Evolutionary conservation across 1,140 invertebrate genomes (phyloP).

Genomic region (Platyscapa corneri): DNA sequence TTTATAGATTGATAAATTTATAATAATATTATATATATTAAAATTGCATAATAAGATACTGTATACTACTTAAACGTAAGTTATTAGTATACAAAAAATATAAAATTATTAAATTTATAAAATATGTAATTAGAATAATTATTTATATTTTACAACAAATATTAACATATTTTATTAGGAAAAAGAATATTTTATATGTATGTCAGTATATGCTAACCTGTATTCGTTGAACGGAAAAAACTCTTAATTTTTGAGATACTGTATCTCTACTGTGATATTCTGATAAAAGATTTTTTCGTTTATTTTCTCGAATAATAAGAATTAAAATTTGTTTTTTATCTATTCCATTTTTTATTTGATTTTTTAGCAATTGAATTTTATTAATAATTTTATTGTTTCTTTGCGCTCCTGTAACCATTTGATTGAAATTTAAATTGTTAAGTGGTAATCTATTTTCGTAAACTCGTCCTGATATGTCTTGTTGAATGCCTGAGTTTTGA

Average conservation of each 20-base stretch:
- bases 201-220: not conserved
- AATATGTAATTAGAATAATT: too few species aligned
- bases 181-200: not conserved
- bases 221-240: not conserved
- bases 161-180: not conserved
- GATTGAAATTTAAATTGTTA: not conserved
- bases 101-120: too few species aligned
- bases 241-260: not conserved
- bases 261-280: not conserved
- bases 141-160: not conserved
- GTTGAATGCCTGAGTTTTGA: not conserved
- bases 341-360: not conserved
- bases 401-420: not conserved
- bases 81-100: too few species aligned
- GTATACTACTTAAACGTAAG: too few species aligned
- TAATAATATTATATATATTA: too few species aligned
- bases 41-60: too few species aligned
- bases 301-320: not conserved
- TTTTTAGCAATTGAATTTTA: not conserved
- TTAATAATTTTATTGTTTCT: not conserved
- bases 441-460: not conserved
- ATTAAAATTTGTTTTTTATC: constrained; percentile 21
- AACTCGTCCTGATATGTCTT: not conserved
- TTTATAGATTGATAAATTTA: too few species aligned
- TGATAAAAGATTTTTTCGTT: constrained; percentile 6